Conservation (phyloP, 1,140 invertebrate species). For the Antheraea pernyi region DNA sequence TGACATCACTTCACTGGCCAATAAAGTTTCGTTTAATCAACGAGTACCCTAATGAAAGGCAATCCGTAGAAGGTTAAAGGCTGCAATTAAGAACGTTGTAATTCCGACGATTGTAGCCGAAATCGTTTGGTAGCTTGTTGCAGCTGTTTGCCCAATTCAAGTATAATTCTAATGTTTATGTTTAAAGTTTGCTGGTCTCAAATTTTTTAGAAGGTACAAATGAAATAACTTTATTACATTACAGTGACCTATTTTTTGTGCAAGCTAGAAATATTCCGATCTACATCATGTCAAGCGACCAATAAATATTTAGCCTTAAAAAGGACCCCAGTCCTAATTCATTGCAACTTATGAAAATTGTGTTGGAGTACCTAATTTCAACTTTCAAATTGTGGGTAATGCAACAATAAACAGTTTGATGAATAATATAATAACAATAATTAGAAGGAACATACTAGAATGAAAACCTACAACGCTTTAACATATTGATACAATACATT, state of each 20-base stretch:
- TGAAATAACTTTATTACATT: background rate
- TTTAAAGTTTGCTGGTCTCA: background rate
- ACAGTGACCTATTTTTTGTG: background rate
- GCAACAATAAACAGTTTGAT: too few relatives aligned
- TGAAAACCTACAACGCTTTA: too few relatives aligned
- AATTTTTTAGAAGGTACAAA: background rate
- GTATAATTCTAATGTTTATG: background rate
- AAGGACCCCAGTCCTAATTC: too few relatives aligned
- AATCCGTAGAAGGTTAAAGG: constrained; percentile 51
- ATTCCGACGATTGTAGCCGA: constrained; percentile 39
- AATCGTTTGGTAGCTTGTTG: constrained; percentile 18
- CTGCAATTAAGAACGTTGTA: constrained; percentile 51
- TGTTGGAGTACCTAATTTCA: too few relatives aligned
- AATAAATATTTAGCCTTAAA: too few relatives aligned
- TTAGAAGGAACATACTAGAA: too few relatives aligned
- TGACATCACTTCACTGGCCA: background rate
- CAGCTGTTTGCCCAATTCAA: background rate
- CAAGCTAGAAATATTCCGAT: too few relatives aligned
- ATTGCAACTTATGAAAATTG: too few relatives aligned
- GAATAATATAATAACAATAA: too few relatives aligned
- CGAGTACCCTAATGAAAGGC: constrained; percentile 48
- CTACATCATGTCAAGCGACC: too few relatives aligned
- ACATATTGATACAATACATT: too few relatives aligned
- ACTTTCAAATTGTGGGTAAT: too few relatives aligned
- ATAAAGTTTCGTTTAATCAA: constrained; percentile 40